A percentile compares a stretch with the other conserved stretches of the same genome.
These are phyloP conservation scores for Panulirus ornatus DNA, from an alignment of 1,140 invertebrate genomes.

Conservation along the genomic window DNA sequence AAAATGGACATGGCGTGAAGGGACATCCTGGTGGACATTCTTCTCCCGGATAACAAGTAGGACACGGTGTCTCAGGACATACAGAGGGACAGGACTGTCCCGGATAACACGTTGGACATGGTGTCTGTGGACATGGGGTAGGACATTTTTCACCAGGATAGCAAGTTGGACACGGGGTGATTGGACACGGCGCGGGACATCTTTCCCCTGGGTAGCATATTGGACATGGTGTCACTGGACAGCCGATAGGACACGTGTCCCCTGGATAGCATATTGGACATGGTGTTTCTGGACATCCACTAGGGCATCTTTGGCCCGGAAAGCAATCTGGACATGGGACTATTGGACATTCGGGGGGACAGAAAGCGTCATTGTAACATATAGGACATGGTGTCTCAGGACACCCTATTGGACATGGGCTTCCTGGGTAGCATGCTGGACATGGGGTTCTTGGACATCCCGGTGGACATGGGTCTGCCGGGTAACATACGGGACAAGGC, in stretches of 20 bases:
- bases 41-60: constrained; percentile 27
- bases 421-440: constrained; percentile 4
- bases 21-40: constrained; percentile 26
- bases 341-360: constrained; percentile 38
- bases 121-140: not conserved
- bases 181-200: constrained; percentile 3
- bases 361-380: not conserved
- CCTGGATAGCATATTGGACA: constrained; percentile 23
- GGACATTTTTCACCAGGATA: constrained; percentile 14
- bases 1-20: constrained; percentile 6
- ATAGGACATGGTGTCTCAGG: constrained; percentile 30
- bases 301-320: constrained; percentile 5
- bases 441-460: constrained; percentile 30
- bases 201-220: not conserved
- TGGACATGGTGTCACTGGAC: not conserved
- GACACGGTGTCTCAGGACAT: constrained; percentile 35
- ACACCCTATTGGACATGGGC: constrained; percentile 15
- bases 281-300: constrained; percentile 10
- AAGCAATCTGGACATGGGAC: constrained; percentile 27
- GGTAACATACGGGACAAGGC: constrained; percentile 36
- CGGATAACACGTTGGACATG: constrained; percentile 29
- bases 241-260: not conserved
- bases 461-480: constrained; percentile 16
- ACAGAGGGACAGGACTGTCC: not conserved
- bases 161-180: not conserved